Conservation (phyloP, 2,797 vertebrate species). For the Enteromius argenteus region DNA sequence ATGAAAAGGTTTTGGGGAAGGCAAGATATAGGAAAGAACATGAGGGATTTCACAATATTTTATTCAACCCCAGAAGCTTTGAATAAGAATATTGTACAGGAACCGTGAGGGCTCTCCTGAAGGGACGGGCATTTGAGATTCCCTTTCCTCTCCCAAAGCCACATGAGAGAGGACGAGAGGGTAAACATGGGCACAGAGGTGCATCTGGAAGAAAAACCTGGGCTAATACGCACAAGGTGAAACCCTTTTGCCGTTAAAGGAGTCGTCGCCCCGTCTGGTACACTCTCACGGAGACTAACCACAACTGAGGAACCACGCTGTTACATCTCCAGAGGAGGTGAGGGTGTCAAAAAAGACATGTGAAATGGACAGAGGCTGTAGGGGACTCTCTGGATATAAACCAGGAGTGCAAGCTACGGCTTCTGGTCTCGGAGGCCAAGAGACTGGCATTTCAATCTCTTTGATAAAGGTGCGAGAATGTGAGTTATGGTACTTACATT, state of each 20-base stretch:
- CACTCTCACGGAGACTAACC: constrained; percentile 63
- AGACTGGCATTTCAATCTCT: not conserved
- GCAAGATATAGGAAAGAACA: constrained; percentile 65
- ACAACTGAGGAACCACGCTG: constrained; percentile 63
- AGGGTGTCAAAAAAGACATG: constrained; percentile 40
- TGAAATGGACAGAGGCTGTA: constrained; percentile 14
- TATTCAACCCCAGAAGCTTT: constrained; percentile 86
- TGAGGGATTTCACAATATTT: constrained; percentile 94
- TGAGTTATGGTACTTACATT: constrained; percentile 86
- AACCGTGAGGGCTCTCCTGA: constrained; percentile 23
- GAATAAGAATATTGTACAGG: constrained; percentile 94
- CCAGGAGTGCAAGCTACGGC: not conserved
- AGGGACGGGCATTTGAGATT: not conserved
- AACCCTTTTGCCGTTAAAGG: constrained; percentile 52
- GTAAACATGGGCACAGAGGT: constrained; percentile 45
- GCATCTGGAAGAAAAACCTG: constrained; percentile 25
- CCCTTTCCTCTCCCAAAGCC: constrained; percentile 35
- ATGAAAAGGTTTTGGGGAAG: constrained; percentile 30
- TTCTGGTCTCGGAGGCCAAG: not conserved
- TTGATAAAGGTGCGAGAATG: constrained; percentile 5
- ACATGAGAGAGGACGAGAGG: constrained; percentile 31
- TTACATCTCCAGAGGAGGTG: constrained; percentile 48
- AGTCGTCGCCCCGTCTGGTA: constrained; percentile 57
- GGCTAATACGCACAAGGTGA: constrained; percentile 65
- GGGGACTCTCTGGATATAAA: constrained; percentile 26